phyloP scores from a whole-genome alignment of 2,797 vertebrate species.

The Synanceia verrucosa region DNA sequence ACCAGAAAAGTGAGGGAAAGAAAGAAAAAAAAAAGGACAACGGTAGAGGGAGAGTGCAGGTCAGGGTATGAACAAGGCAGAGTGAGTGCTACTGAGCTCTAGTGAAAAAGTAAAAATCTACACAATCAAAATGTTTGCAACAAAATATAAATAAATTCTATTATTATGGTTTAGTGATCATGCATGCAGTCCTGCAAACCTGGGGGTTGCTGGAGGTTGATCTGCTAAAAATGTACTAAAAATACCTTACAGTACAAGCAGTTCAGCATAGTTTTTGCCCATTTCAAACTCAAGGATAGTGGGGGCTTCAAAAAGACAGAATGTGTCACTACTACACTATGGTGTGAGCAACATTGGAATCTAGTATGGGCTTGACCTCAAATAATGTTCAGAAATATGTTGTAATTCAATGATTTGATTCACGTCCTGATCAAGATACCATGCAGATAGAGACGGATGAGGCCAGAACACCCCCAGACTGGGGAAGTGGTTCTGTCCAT shows the following conservation, averaged over 20 bases:
- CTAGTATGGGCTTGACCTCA: not conserved
- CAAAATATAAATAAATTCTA: no score
- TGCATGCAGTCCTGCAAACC: not conserved
- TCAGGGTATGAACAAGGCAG: conserved; percentile 58
- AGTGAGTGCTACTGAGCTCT: conserved; percentile 63
- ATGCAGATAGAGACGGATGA: not conserved
- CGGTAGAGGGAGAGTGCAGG: conserved; percentile 35
- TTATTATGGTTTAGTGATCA: not conserved
- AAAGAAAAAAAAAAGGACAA: conserved; percentile 42
- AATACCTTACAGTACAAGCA: not conserved
- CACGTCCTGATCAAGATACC: no score
- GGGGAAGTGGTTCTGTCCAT: not conserved
- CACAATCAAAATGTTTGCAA: conserved; percentile 63
- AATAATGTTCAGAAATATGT: no score
- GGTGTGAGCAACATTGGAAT: not conserved
- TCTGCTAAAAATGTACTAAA: not conserved
- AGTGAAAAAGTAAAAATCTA: conserved; percentile 54
- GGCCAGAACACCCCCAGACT: not conserved
- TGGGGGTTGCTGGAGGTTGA: not conserved
- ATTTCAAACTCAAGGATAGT: not conserved
- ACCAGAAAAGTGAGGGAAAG: conserved; percentile 33
- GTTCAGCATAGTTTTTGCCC: not conserved
- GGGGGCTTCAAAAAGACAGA: not conserved
- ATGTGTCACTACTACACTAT: not conserved
- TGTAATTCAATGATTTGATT: not conserved